Conservation (phyloP, 2,888 invertebrate species). For the Conomelus anceps region DNA sequence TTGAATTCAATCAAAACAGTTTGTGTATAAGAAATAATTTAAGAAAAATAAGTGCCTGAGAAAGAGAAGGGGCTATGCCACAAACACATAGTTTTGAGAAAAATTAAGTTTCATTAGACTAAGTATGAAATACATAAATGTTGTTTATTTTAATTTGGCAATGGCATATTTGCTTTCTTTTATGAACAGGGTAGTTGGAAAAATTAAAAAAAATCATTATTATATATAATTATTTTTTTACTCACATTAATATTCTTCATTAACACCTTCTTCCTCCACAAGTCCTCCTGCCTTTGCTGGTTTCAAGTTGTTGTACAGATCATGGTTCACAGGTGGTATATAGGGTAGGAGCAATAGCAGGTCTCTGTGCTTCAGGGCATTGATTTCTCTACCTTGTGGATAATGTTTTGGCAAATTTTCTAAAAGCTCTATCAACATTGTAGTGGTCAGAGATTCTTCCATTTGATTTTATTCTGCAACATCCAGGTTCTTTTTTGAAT, state of each 20-base stretch:
- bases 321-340: no score
- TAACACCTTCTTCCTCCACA: neutral
- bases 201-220: no score
- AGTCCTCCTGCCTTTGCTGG: no score
- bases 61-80: neutral
- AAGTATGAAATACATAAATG: neutral
- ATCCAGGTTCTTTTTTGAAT: conserved; percentile 9
- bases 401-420: conserved; percentile 4
- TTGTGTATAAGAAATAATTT: no score
- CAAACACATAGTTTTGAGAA: neutral
- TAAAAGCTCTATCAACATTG: conserved; percentile 14
- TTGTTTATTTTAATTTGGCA: no score
- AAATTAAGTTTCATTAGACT: neutral
- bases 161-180: no score
- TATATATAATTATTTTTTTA: no score
- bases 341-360: no score
- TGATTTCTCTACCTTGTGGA: conserved; percentile 13
- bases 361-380: conserved; percentile 13
- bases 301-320: no score
- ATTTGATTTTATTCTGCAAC: conserved; percentile 3
- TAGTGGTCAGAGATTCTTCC: neutral
- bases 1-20: no score
- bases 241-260: neutral
- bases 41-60: neutral
- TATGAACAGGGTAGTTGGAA: no score